These are phyloP conservation scores for Eupithecia abbreviata DNA, from an alignment of 2,888 invertebrate genomes.

Conservation along the genomic window DNA sequence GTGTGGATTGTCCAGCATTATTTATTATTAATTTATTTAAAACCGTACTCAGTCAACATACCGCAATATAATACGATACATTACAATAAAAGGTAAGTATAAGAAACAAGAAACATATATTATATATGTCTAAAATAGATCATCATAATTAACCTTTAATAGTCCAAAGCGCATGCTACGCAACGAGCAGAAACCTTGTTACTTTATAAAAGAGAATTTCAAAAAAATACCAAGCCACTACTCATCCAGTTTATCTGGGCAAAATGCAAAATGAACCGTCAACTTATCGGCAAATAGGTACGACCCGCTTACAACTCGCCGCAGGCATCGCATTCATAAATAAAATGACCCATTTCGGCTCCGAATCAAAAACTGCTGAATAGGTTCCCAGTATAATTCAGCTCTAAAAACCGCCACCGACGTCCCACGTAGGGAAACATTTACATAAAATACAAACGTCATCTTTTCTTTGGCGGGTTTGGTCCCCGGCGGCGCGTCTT, in stretches of 20 bases:
- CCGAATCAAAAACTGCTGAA: conserved; percentile 50
- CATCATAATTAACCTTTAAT: too few relatives aligned
- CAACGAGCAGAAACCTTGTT: too few relatives aligned
- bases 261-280: conserved; percentile 36
- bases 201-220: not conserved
- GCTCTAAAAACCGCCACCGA: conserved; percentile 46
- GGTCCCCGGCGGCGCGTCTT: conserved; percentile 39
- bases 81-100: too few relatives aligned
- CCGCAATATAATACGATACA: too few relatives aligned
- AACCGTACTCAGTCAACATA: too few relatives aligned
- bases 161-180: too few relatives aligned
- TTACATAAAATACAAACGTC: conserved; percentile 49
- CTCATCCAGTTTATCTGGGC: conserved; percentile 24
- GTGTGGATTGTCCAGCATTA: too few relatives aligned
- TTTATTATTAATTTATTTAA: too few relatives aligned
- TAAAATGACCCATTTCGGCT: conserved; percentile 47
- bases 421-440: conserved; percentile 46
- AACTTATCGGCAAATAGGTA: conserved; percentile 46
- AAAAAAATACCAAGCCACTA: not conserved
- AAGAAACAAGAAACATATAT: too few relatives aligned
- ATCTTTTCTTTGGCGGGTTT: conserved; percentile 46
- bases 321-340: conserved; percentile 45
- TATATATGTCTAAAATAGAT: too few relatives aligned
- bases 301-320: conserved; percentile 38
- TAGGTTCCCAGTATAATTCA: conserved; percentile 47